A percentile compares a stretch with the other conserved stretches of the same genome.
Evolutionary conservation across 2,888 invertebrate species (phyloP).

Genomic region (Ecdyonurus torrentis): DNA sequence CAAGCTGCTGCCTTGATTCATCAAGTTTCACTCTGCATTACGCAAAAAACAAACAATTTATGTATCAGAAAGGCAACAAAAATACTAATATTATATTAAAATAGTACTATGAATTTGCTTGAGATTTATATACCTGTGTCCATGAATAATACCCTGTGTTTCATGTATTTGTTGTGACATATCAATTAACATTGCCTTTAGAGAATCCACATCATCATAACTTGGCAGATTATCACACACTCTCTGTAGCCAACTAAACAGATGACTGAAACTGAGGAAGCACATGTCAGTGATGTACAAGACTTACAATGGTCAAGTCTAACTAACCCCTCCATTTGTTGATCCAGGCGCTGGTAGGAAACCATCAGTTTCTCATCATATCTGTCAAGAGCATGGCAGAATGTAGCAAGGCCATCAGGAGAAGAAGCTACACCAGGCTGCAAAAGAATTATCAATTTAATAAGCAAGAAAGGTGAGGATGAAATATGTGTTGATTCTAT

Average conservation of each 20-base stretch:
- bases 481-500: too few species aligned
- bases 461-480: too few species aligned
- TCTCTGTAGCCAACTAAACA: slow-evolving; percentile 10
- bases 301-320: slow-evolving; percentile 31
- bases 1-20: slow-evolving; percentile 28
- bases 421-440: neutral
- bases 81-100: too few species aligned
- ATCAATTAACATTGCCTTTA: slow-evolving; percentile 9
- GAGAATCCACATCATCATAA: neutral
- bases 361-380: slow-evolving; percentile 1
- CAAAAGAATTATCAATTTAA: neutral
- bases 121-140: slow-evolving; percentile 10
- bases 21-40: slow-evolving; percentile 29
- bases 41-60: too few species aligned
- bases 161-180: slow-evolving; percentile 8
- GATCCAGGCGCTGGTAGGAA: slow-evolving; percentile 21
- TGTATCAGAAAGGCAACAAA: too few species aligned
- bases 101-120: too few species aligned
- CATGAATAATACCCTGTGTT: slow-evolving; percentile 9
- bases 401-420: neutral
- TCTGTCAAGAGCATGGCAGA: neutral
- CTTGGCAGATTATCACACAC: slow-evolving; percentile 7
- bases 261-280: neutral
- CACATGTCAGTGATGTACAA: too few species aligned
- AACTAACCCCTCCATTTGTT: slow-evolving; percentile 26